phyloP scores from a whole-genome alignment of 2,797 vertebrate species.

The Sebastes jordani region DNA sequence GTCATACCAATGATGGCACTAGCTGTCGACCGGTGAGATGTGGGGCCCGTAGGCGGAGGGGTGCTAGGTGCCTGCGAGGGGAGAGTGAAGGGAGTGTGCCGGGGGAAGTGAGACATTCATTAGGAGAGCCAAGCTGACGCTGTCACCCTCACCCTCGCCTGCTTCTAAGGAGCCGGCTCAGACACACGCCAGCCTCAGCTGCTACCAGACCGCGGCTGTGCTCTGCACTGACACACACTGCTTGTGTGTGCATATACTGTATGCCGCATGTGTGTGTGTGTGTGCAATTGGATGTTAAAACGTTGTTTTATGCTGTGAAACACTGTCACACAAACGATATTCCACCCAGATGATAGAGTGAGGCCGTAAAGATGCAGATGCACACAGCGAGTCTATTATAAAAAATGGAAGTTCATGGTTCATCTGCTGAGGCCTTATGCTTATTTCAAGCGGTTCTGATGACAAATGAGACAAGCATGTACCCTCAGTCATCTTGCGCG shows the following conservation, averaged over 20 bases:
- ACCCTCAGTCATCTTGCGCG: conserved; percentile 47
- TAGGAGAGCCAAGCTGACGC: conserved; percentile 86
- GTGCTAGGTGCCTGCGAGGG: conserved; percentile 75
- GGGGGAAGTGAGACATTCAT: conserved; percentile 86
- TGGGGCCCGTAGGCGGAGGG: conserved; percentile 73
- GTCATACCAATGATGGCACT: conserved; percentile 81
- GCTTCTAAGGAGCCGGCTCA: conserved; percentile 76
- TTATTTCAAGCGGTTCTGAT: conserved; percentile 57
- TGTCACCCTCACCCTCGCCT: conserved; percentile 77
- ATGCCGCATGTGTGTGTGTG: conserved; percentile 27
- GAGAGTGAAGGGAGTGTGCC: conserved; percentile 76
- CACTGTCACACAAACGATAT: conserved; percentile 50
- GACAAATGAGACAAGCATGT: conserved; percentile 69
- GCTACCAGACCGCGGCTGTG: conserved; percentile 56
- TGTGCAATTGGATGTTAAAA: conserved; percentile 64
- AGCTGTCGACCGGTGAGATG: conserved; percentile 79
- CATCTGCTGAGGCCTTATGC: conserved; percentile 47
- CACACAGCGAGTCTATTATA: conserved; percentile 32
- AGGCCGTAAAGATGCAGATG: conserved; percentile 23
- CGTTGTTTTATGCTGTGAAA: conserved; percentile 56
- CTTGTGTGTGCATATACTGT: conserved; percentile 46
- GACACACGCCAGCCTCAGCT: conserved; percentile 73
- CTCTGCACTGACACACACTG: conserved; percentile 52
- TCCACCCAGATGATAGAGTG: conserved; percentile 50
- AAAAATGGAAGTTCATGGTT: conserved; percentile 53